phyloP scores from a whole-genome alignment of 1,140 invertebrate genomes.

The Physella acuta region DNA sequence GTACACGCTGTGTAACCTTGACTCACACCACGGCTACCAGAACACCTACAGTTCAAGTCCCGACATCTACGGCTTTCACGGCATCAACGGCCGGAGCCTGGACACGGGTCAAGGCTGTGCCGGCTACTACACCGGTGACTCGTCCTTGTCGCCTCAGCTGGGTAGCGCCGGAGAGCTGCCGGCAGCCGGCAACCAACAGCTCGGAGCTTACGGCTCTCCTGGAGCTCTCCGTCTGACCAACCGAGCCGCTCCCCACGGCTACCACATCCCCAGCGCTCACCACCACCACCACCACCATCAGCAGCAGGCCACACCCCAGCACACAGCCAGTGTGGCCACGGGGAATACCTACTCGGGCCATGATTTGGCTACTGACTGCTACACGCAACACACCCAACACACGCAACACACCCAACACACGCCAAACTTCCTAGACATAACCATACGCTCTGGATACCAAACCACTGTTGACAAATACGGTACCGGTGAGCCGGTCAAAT shows the following conservation, averaged over 20 bases:
- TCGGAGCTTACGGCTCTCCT: not conserved
- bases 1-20: slow-evolving; percentile 52
- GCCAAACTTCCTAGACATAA: slow-evolving; percentile 21
- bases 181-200: slow-evolving; percentile 1
- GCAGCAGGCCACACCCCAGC: slow-evolving; percentile 6
- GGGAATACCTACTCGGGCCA: not conserved
- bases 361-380: slow-evolving; percentile 9
- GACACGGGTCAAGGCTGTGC: slow-evolving; percentile 14
- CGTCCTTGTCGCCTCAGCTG: slow-evolving; percentile 18
- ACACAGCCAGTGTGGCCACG: not conserved
- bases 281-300: slow-evolving; percentile 18
- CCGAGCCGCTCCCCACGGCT: not conserved
- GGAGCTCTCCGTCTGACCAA: not conserved
- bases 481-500: not conserved
- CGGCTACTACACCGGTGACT: not conserved
- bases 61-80: slow-evolving; percentile 20
- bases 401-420: not conserved
- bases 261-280: slow-evolving; percentile 4
- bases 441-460: slow-evolving; percentile 13
- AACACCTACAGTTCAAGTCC: slow-evolving; percentile 25
- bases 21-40: slow-evolving; percentile 39
- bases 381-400: not conserved
- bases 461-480: not conserved
- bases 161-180: slow-evolving; percentile 18
- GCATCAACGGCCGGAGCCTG: slow-evolving; percentile 29